Percentiles rank a stretch among this genome's conserved stretches.
Evolutionary conservation across 2,113 vertebrate genomes (phyloP).

Genomic region (Thermophis baileyi): DNA sequence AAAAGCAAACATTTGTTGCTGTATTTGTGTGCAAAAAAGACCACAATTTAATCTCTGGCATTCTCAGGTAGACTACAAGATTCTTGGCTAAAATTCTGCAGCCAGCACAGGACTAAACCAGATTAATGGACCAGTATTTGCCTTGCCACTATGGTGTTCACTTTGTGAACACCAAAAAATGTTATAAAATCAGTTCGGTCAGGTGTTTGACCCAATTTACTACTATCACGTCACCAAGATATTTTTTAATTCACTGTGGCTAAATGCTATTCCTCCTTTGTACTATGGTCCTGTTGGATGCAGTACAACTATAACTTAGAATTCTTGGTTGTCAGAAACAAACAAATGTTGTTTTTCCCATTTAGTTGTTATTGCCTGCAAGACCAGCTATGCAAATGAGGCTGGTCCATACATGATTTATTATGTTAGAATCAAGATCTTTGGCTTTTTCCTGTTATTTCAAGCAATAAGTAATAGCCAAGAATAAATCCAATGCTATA

Average conservation of each 20-base stretch:
- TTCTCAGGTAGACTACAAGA: conserved; percentile 5
- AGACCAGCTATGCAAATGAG: neutral
- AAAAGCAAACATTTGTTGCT: neutral
- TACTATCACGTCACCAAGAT: neutral
- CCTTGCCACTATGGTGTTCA: no score
- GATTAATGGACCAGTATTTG: neutral
- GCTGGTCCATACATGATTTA: neutral
- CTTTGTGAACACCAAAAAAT: no score
- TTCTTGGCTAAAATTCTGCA: neutral
- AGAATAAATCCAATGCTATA: neutral
- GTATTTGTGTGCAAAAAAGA: neutral
- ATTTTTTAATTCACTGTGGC: neutral
- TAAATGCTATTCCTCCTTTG: neutral
- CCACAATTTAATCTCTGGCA: neutral
- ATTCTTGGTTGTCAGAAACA: neutral
- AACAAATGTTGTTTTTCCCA: neutral
- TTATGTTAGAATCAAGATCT: neutral
- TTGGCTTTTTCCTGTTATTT: neutral
- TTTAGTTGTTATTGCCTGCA: neutral
- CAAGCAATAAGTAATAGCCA: neutral
- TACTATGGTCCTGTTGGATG: neutral
- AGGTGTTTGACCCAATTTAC: no score
- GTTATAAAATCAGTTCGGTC: no score
- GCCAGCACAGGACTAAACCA: neutral
- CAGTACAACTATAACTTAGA: neutral